Evolutionary conservation across 2,888 invertebrate species (phyloP).

Genomic region (Zaprionus lineosus): DNA sequence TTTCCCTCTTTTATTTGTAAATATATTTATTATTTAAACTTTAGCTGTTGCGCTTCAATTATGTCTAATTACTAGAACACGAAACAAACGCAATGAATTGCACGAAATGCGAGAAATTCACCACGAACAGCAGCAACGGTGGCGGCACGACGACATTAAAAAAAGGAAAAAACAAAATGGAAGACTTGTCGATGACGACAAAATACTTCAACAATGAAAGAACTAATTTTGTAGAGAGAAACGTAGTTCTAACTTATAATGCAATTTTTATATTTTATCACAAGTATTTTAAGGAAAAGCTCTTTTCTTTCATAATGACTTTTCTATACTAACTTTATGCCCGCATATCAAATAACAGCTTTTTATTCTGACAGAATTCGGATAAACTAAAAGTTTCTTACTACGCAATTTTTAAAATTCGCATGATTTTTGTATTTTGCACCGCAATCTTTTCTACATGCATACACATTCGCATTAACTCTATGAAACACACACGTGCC

Average conservation of each 20-base stretch:
- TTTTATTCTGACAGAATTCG: constrained; percentile 12
- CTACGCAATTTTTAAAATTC: constrained; percentile 72
- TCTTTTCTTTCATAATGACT: background rate
- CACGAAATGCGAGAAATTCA: constrained; percentile 68
- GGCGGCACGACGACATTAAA: constrained; percentile 40
- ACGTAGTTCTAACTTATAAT: no score
- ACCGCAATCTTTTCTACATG: constrained; percentile 66
- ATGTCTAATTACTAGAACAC: constrained; percentile 22
- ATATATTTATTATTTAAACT: no score
- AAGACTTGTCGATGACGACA: constrained; percentile 69
- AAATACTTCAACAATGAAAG: constrained; percentile 71
- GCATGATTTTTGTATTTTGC: constrained; percentile 74
- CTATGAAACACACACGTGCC: constrained; percentile 51
- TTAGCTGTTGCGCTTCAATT: constrained; percentile 1
- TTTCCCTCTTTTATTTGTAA: no score
- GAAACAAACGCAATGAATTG: constrained; percentile 60
- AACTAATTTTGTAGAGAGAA: constrained; percentile 45
- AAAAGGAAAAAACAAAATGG: constrained; percentile 80
- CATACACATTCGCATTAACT: constrained; percentile 43
- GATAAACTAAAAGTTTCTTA: constrained; percentile 44
- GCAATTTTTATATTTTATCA: no score
- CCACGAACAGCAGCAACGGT: constrained; percentile 51
- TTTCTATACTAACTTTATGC: no score
- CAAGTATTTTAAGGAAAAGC: no score
- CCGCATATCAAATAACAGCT: background rate